Evolutionary conservation across 2,113 vertebrate genomes (phyloP), one percentile per base, ranked within the genome.

Genomic region (Delphinapterus leucas): DNA sequence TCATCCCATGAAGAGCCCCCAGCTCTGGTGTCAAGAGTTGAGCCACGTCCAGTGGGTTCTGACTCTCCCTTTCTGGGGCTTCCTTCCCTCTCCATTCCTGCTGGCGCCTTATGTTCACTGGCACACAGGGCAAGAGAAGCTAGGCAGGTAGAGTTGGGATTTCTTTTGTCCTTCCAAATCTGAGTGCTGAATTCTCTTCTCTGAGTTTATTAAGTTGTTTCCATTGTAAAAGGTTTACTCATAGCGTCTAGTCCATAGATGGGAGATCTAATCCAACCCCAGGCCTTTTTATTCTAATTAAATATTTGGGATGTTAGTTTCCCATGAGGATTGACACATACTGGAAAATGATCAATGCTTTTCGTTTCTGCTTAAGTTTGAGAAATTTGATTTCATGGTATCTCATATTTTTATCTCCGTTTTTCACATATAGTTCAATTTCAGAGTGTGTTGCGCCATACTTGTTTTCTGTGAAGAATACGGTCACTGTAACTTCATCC

Each of bases 401-500:
- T 61, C 47, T 88, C 36, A 28, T 88, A 77, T 67, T 21, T 49
- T 70, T 58, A 3, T 83, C 44, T 88, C 47, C 15, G 1, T 49
- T 73, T 85, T 76, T 53, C n/a, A 67, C 17, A 11, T 67, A 3
- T 21, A 73, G 38, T 93, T 96, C 67, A 47, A 0, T 88, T 92
- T 83, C 82, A 79, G 25, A 95, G n/a, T 25, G 38, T 76, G 8
- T 53, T 38, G 17, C 7, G 4, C 36, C 17, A 10, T 88, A 79
- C n/a, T 70, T 80, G 36, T 49, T 95, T 95, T 81, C 94, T n/a
- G 82, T 41, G 55, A 55, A 93, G 93, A 79, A 92, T 63, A 6
- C 31, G 0, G 38, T 33, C 36, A 58, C n/a, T 93, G 0, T 87
- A 92, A 76, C 44, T 11, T 83, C 41, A 58, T 83, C 23, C n/a